phyloP scores from a whole-genome alignment of 2,113 vertebrate genomes.

The Falcunculus frontatus region DNA sequence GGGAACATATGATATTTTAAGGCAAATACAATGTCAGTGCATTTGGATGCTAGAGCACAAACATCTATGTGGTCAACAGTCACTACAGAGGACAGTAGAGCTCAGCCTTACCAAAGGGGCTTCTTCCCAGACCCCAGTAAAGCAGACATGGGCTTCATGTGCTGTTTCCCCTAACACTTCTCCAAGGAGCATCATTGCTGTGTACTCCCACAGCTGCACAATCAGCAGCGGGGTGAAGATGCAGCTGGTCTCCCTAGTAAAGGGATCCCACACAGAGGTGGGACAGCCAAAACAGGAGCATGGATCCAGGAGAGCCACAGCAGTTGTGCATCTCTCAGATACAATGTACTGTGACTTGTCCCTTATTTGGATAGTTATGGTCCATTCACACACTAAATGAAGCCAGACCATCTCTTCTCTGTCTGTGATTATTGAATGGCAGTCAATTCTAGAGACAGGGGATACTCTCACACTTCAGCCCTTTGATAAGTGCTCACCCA shows the following conservation, averaged over 20 bases:
- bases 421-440: background rate
- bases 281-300: background rate
- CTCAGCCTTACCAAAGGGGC: background rate
- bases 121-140: background rate
- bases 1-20: background rate
- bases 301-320: fast-evolving
- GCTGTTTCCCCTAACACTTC: background rate
- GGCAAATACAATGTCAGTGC: background rate
- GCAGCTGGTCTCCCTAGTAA: background rate
- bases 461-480: background rate
- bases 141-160: background rate
- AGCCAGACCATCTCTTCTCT: background rate
- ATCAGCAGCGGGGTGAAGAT: background rate
- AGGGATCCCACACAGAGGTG: background rate
- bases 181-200: fast-evolving
- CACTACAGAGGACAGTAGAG: background rate
- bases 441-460: background rate
- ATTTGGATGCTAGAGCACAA: background rate
- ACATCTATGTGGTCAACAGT: background rate
- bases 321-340: background rate
- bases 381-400: background rate
- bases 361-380: background rate
- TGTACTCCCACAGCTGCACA: background rate
- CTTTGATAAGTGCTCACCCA: background rate
- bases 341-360: background rate